Conservation (phyloP, 1,140 invertebrate genomes). For the Bombus turneri region DNA sequence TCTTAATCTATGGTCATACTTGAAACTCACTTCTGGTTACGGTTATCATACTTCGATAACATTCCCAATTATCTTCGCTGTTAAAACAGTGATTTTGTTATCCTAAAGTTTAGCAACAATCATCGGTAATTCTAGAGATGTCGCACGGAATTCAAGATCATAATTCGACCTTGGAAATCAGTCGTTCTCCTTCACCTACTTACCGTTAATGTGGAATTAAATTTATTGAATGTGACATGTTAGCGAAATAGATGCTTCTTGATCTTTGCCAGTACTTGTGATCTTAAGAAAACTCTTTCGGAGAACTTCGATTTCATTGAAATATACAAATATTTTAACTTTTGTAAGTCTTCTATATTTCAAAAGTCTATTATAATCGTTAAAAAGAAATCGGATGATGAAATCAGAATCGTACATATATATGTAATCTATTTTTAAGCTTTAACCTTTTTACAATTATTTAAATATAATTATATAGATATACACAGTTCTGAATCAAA, state of each 20-base stretch:
- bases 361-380: neutral
- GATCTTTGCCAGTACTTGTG: neutral
- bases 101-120: neutral
- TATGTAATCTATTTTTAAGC: no score
- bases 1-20: no score
- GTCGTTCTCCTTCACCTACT: slow-evolving; percentile 20
- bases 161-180: neutral
- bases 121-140: slow-evolving; percentile 44
- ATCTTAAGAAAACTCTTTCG: no score
- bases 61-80: neutral
- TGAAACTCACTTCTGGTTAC: neutral
- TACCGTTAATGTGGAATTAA: neutral
- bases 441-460: neutral
- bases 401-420: neutral
- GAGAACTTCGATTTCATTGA: neutral
- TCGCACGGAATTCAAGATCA: slow-evolving; percentile 43
- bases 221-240: neutral
- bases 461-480: neutral
- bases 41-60: neutral
- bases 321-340: neutral
- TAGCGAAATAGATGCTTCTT: neutral
- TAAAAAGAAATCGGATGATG: no score
- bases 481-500: neutral
- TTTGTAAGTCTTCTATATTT: neutral
- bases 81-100: slow-evolving; percentile 17